Base-by-base conservation (phyloP, 2,888 invertebrate species). In the Ernsta delagoae region DNA sequence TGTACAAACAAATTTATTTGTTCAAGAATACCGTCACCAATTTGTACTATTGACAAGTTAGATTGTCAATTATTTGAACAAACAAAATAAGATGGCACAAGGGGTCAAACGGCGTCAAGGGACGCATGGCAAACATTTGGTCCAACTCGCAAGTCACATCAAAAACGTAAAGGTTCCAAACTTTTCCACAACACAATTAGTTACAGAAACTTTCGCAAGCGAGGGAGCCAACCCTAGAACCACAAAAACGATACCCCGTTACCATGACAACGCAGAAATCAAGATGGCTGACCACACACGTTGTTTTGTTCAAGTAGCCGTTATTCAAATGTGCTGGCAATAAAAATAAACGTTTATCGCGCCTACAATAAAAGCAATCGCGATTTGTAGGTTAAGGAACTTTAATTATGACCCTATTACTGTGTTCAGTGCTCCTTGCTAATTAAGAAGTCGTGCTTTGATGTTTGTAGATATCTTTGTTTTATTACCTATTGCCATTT, bases 141-240 rank as follows among this genome's bases (percentile, higher is more conserved):
- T 71, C 71, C 74, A 74, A 71, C 72, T 65, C 70, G 70, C 75
- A 71, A 61, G 61, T 69, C 69, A 69, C 53, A 69, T 73, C 72
- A 72, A 70, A 82, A 83, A 82, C 83, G 79, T 78, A 71, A 82
- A 74, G 78, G 80, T 77, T 74, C 79, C 83, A 76, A 83, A 83
- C 86, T 79, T 85, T 85, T 78, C 77, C 76, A 75, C 76, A 74
- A 77, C 75, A 80, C 87, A 89, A 90, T 89, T 89, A 89, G 83
- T 86, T 83, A 83, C 80, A 76, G 79, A 74, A 85, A 87, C 81
- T 88, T 89, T 85, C 82, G 79, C 77, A 77, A 80, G 81, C 81
- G 81, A 83, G 84, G 83, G 83, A 81, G 78, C 72, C 60, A 68
- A 76, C 73, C 73, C 70, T 75, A 71, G 77, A 75, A 76, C 76